Evolutionary conservation across 53 echinoderm and acorn worm genomes (phyloP).

Genomic region (Holothuria leucospilota): DNA sequence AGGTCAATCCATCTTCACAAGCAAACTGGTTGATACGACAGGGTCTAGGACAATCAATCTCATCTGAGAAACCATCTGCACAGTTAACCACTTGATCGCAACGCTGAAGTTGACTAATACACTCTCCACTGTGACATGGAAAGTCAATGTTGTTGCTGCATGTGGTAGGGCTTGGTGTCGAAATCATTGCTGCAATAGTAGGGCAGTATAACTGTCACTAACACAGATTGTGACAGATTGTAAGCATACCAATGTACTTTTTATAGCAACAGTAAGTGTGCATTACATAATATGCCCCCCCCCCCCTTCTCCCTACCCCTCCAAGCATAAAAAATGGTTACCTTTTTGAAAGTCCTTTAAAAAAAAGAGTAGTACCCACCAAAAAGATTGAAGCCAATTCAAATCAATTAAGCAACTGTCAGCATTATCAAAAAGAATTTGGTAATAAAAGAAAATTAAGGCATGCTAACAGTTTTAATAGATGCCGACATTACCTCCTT

Average conservation of each 20-base stretch:
- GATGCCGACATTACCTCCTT: too few species aligned
- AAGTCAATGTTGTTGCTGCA: slow-evolving; percentile 48
- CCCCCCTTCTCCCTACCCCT: too few species aligned
- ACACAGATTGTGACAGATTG: slow-evolving; percentile 12
- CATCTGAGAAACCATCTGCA: slow-evolving; percentile 74
- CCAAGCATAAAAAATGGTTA: too few species aligned
- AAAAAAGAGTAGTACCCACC: too few species aligned
- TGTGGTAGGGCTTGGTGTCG: not conserved
- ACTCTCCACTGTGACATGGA: slow-evolving; percentile 71
- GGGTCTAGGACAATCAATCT: slow-evolving; percentile 61
- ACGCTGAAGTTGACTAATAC: slow-evolving; percentile 50
- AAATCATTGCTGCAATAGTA: not conserved
- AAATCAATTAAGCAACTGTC: too few species aligned
- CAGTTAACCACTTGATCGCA: slow-evolving; percentile 72
- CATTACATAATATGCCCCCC: too few species aligned
- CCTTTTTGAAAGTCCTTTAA: too few species aligned
- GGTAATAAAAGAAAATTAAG: too few species aligned
- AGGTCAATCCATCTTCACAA: slow-evolving; percentile 12
- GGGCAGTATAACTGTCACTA: not conserved
- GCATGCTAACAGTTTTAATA: too few species aligned
- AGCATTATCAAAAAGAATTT: too few species aligned
- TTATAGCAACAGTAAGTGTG: not conserved
- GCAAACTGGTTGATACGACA: slow-evolving; percentile 42
- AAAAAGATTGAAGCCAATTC: too few species aligned
- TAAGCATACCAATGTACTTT: not conserved